Base-by-base conservation (phyloP, 2,797 vertebrate genomes). In the Brachyalestes nurse region DNA sequence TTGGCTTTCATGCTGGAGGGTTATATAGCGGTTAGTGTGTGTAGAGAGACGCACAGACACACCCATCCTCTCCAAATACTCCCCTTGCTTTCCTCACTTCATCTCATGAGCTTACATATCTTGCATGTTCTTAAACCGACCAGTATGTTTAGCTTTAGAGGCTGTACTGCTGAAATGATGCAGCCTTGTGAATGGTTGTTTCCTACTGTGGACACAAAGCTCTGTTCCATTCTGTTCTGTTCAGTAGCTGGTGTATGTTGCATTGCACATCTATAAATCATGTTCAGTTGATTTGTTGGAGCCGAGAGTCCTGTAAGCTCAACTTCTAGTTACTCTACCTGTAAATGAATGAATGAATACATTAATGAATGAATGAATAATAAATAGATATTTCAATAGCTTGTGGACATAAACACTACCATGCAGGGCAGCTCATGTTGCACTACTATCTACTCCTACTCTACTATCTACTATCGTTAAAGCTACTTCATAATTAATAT, bases 1-100 rank as follows among this genome's bases (percentile, higher is more conserved):
- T 75, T 81, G 2, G 25, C 1, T 69, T 75, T 70, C 64, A 70
- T 42, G 79, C 64, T 61, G 19, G 17, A 81, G 64, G 72, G 55
- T 25, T 61, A 10, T 70, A 55, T n/a, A 57, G 47, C 25, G 25
- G 14, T 40, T 69, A 23, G 74, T 51, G 64, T 67, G 7, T 75
- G 19, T 40, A 53, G 16, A 25, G 7, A 10, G 10, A 62, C 14
- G 62, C n/a, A 80, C 14, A 61, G 25, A 61, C 72, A 58, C 72
- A 75, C 72, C 64, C 42, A 40, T 69, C 25, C 64, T 42, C 42
- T 60, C 13, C 2, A 14, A 42, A 67, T 69, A 49, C n/a, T 9
- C 7, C 40, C 19, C 28, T 60, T 16, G 25, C 28, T 49, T 13
- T 53, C 40, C 55, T 40, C 53, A 79, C 25, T 42, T 28, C 23